Evolutionary conservation across 2,797 vertebrate genomes (phyloP).

Genomic region (Myripristis jacobus): DNA sequence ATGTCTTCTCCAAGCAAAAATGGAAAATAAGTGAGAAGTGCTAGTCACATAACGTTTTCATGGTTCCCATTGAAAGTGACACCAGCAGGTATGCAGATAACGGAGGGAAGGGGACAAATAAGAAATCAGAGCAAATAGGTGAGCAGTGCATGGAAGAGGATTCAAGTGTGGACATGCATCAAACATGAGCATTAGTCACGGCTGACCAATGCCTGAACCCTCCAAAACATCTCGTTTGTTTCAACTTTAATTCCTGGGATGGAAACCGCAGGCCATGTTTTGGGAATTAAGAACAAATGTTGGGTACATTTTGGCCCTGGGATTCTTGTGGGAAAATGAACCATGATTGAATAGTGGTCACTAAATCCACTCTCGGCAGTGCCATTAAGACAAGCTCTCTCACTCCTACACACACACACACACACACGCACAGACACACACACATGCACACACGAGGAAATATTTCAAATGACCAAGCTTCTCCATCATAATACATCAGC

Average conservation of each 20-base stretch:
- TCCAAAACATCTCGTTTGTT: slow-evolving; percentile 47
- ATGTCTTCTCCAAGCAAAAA: too few relatives aligned
- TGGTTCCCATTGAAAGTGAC: neutral
- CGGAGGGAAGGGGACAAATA: neutral
- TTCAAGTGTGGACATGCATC: slow-evolving; percentile 40
- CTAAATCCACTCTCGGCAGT: slow-evolving; percentile 15
- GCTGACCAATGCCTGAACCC: slow-evolving; percentile 39
- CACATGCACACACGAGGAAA: slow-evolving; percentile 1
- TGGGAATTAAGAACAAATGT: slow-evolving; percentile 35
- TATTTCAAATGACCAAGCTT: slow-evolving; percentile 22
- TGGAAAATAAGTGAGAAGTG: too few relatives aligned
- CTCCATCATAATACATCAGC: too few relatives aligned
- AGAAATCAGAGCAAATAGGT: slow-evolving; percentile 36
- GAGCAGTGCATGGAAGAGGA: slow-evolving; percentile 17
- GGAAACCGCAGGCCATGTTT: slow-evolving; percentile 27
- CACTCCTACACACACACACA: neutral
- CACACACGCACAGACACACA: slow-evolving; percentile 7
- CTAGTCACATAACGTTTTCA: neutral
- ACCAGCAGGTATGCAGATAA: neutral
- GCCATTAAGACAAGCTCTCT: neutral
- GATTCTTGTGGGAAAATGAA: slow-evolving; percentile 46
- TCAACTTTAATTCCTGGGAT: slow-evolving; percentile 16
- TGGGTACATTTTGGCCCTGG: slow-evolving; percentile 26
- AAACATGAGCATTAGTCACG: slow-evolving; percentile 44
- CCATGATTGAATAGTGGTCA: slow-evolving; percentile 8